A percentile compares a stretch with the other conserved stretches of the same genome.
These are phyloP conservation scores for Calycopis cecrops DNA, from an alignment of 1,140 invertebrate genomes.

Conservation along the genomic window DNA sequence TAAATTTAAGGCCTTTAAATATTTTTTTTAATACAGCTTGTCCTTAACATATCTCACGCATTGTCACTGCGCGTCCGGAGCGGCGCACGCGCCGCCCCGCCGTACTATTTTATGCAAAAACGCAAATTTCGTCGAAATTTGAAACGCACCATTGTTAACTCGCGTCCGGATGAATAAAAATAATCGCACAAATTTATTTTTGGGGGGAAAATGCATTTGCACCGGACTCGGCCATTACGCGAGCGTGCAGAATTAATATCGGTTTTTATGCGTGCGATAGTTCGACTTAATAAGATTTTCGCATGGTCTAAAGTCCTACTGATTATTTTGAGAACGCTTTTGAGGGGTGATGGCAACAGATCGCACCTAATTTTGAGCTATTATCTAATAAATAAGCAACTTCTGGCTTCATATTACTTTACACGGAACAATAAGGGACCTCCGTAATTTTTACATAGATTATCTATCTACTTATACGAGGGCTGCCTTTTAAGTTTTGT, in stretches of 20 bases:
- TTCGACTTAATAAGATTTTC: constrained; percentile 51
- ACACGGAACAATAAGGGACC: too few relatives aligned
- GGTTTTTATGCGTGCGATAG: constrained; percentile 58
- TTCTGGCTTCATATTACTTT: neutral
- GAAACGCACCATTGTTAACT: constrained; percentile 66
- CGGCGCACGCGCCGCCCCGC: constrained; percentile 55
- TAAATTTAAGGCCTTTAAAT: too few relatives aligned
- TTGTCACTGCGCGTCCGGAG: constrained; percentile 42
- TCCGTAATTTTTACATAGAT: too few relatives aligned
- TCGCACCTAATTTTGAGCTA: neutral
- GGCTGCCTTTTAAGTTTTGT: too few relatives aligned
- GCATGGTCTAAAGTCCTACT: constrained; percentile 42
- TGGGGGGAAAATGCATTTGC: constrained; percentile 57
- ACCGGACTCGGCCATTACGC: constrained; percentile 42
- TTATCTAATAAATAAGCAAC: neutral
- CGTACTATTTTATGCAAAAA: constrained; percentile 70
- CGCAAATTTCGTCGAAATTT: constrained; percentile 72
- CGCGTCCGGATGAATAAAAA: constrained; percentile 59
- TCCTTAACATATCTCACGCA: neutral
- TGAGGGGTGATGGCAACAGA: too few relatives aligned
- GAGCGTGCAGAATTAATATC: constrained; percentile 49
- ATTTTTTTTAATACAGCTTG: too few relatives aligned
- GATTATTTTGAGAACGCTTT: constrained; percentile 27
- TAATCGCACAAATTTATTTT: constrained; percentile 59
- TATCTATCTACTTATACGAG: too few relatives aligned